These are phyloP conservation scores for Tricholaema leucomelas DNA, from an alignment of 2,113 vertebrate genomes.

Conservation along the genomic window DNA sequence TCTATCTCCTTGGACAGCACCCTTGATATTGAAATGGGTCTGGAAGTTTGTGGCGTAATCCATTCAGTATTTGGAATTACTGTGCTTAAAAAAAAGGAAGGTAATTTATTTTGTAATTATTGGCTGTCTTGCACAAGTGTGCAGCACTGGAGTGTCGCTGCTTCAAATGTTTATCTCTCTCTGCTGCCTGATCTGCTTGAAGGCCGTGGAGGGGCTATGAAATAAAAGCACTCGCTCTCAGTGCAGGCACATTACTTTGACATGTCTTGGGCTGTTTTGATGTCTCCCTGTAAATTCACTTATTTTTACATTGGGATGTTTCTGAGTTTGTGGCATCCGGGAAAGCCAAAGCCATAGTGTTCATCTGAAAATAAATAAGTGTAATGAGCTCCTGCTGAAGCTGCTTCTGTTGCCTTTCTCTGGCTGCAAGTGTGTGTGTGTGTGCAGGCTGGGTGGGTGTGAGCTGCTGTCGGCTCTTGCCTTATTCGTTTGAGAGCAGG, in stretches of 20 bases:
- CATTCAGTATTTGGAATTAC: conserved; percentile 62
- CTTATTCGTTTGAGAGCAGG: not conserved
- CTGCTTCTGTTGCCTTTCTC: conserved; percentile 14
- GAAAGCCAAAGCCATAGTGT: conserved; percentile 63
- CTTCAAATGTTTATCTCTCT: conserved; percentile 84
- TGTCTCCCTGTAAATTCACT: conserved; percentile 78
- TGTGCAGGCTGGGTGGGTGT: not conserved
- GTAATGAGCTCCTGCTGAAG: conserved; percentile 47
- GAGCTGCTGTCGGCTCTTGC: not conserved
- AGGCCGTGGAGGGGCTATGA: conserved; percentile 74
- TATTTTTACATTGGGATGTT: conserved; percentile 80
- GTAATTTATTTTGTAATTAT: conserved; percentile 89
- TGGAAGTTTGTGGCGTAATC: conserved; percentile 62
- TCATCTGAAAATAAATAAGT: conserved; percentile 66
- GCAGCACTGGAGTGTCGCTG: conserved; percentile 73
- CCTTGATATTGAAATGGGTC: not conserved
- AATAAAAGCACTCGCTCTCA: conserved; percentile 65
- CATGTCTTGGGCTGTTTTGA: conserved; percentile 73
- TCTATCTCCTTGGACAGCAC: not conserved
- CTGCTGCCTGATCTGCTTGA: conserved; percentile 67
- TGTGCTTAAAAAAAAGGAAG: conserved; percentile 58
- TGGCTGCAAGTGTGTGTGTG: not conserved
- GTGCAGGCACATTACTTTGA: conserved; percentile 69
- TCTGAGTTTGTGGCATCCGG: conserved; percentile 71
- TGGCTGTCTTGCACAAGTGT: conserved; percentile 80